Conservation (phyloP, 2,113 vertebrate genomes). For the Orycteropus afer region DNA sequence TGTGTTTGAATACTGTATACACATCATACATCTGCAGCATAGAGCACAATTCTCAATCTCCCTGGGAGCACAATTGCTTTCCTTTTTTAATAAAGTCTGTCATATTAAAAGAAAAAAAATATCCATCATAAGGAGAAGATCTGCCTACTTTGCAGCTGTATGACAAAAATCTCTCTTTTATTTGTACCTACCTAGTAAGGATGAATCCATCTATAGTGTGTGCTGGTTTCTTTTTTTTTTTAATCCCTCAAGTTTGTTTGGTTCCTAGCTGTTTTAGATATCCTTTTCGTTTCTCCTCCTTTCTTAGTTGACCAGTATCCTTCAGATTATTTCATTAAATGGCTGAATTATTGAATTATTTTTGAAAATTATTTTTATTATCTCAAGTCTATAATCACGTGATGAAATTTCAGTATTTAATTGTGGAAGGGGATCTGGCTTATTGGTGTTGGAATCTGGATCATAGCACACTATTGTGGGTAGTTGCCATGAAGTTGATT, state of each 20-base stretch:
- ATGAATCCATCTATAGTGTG: background rate
- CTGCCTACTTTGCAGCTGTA: slow-evolving; percentile 57
- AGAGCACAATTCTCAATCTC: background rate
- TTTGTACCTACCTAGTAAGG: slow-evolving; percentile 3
- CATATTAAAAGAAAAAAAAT: slow-evolving; percentile 58
- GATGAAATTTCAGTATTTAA: background rate
- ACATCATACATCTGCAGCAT: background rate
- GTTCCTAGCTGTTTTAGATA: background rate
- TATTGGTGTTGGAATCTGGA: background rate
- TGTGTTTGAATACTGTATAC: background rate
- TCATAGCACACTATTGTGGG: background rate
- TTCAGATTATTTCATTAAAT: background rate
- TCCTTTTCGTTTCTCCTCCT: background rate
- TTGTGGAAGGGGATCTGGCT: background rate
- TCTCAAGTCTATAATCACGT: background rate
- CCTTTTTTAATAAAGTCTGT: slow-evolving; percentile 53
- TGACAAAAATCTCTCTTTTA: slow-evolving; percentile 58
- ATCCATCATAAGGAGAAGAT: slow-evolving; percentile 59
- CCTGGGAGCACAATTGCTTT: slow-evolving; percentile 10
- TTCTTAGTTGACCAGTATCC: background rate
- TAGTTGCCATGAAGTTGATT: background rate
- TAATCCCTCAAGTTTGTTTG: background rate
- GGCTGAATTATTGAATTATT: background rate
- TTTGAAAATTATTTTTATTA: slow-evolving; percentile 12
- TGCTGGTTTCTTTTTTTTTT: too few relatives aligned